phyloP scores from a whole-genome alignment of 2,888 invertebrate genomes.

The Cantharis rufa region DNA sequence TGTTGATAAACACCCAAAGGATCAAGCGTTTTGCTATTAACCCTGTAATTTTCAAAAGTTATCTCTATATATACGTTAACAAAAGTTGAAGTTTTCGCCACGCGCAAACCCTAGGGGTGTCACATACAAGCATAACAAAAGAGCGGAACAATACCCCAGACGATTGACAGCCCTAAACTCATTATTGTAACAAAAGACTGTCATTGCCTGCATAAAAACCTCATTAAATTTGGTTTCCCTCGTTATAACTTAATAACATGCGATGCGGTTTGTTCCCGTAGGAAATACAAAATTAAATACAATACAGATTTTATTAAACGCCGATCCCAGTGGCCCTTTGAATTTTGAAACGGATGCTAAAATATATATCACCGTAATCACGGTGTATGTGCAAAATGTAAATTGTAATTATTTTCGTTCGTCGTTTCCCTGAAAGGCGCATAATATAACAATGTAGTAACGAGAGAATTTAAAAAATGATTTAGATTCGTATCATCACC shows the following conservation, averaged over 20 bases:
- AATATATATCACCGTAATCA: background rate
- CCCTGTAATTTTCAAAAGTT: constrained; percentile 26
- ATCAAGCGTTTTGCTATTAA: constrained; percentile 28
- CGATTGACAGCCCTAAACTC: constrained; percentile 56
- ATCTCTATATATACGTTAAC: constrained; percentile 22
- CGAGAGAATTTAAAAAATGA: no score
- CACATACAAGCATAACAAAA: constrained; percentile 41
- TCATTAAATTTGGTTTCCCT: constrained; percentile 53
- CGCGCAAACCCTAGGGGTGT: constrained; percentile 36
- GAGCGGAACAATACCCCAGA: constrained; percentile 50
- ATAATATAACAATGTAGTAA: background rate
- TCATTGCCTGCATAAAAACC: constrained; percentile 58
- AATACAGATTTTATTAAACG: constrained; percentile 32
- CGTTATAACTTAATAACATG: constrained; percentile 52
- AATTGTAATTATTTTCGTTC: background rate
- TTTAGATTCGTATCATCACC: background rate
- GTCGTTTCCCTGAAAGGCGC: background rate
- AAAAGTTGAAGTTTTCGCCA: constrained; percentile 28
- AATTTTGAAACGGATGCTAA: background rate
- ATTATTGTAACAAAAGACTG: constrained; percentile 57
- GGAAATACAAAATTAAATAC: constrained; percentile 36
- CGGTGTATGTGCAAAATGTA: background rate
- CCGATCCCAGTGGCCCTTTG: constrained; percentile 4
- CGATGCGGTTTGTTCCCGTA: constrained; percentile 37
- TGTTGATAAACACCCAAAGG: constrained; percentile 33